Percentiles rank a stretch among this genome's conserved stretches.
phyloP scores from a whole-genome alignment of 2,797 vertebrate species.

The Bufotes viridis region DNA sequence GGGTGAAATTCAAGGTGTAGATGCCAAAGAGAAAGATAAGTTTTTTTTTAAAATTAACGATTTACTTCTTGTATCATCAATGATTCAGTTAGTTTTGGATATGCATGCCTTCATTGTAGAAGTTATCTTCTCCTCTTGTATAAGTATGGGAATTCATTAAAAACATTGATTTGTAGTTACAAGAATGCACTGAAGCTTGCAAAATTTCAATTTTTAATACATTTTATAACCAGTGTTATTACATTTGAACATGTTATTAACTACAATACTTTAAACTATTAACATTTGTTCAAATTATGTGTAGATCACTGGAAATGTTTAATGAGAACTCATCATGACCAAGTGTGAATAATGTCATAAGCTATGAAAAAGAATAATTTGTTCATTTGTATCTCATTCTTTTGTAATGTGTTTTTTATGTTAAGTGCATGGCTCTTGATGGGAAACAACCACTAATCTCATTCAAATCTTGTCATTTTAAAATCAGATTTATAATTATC shows the following conservation, averaged over 20 bases:
- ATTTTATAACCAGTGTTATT: constrained; percentile 5
- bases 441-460: constrained; percentile 59
- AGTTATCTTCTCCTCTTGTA: background rate
- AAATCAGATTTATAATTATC: constrained; percentile 44
- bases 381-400: constrained; percentile 66
- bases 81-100: background rate
- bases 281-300: constrained; percentile 61
- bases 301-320: constrained; percentile 54
- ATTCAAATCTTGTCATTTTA: constrained; percentile 37
- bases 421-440: constrained; percentile 64
- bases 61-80: no score
- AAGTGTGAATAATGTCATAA: constrained; percentile 61
- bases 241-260: constrained; percentile 36
- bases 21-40: no score
- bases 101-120: background rate
- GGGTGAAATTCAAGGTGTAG: no score
- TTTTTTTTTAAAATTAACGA: no score
- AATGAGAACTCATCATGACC: constrained; percentile 63
- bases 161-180: constrained; percentile 9
- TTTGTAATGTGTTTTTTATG: constrained; percentile 66
- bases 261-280: constrained; percentile 55
- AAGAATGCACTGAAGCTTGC: constrained; percentile 1
- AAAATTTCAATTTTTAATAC: constrained; percentile 16
- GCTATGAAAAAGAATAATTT: constrained; percentile 59
- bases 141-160: background rate